Evolutionary conservation across 2,888 invertebrate genomes (phyloP).

Genomic region (Caenorhabditis sp.): DNA sequence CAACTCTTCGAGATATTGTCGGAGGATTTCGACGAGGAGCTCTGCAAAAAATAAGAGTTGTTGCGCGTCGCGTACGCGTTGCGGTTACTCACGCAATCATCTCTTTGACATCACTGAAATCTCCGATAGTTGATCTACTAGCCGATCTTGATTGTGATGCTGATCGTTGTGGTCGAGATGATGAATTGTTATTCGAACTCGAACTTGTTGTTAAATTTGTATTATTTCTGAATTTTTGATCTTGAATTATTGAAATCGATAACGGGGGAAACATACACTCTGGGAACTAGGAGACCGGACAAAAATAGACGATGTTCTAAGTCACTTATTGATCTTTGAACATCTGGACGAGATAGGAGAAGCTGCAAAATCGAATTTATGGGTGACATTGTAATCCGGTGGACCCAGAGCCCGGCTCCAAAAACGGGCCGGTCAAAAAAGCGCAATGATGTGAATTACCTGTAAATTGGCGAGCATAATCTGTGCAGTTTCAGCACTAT

Average conservation of each 20-base stretch:
- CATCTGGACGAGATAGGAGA: slow-evolving; percentile 82
- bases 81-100: slow-evolving; percentile 1
- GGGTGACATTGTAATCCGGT: too few relatives aligned
- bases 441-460: slow-evolving; percentile 9
- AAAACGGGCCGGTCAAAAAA: not conserved
- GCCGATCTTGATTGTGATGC: slow-evolving; percentile 24
- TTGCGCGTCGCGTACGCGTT: too few relatives aligned
- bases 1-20: slow-evolving; percentile 40
- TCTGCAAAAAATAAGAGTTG: not conserved
- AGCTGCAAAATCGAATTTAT: slow-evolving; percentile 76
- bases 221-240: slow-evolving; percentile 7
- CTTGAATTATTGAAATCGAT: not conserved
- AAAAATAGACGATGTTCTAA: slow-evolving; percentile 78
- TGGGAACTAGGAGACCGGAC: slow-evolving; percentile 57
- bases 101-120: not conserved
- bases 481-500: slow-evolving; percentile 89
- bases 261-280: slow-evolving; percentile 3
- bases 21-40: slow-evolving; percentile 24
- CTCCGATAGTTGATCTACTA: slow-evolving; percentile 8
- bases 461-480: slow-evolving; percentile 81
- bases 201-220: slow-evolving; percentile 24
- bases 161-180: slow-evolving; percentile 22
- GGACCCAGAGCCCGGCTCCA: too few relatives aligned
- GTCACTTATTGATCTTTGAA: slow-evolving; percentile 84
- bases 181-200: not conserved